These are phyloP conservation scores for Lasioglossum pauxillum DNA, from an alignment of 2,888 invertebrate genomes.

Conservation along the genomic window DNA sequence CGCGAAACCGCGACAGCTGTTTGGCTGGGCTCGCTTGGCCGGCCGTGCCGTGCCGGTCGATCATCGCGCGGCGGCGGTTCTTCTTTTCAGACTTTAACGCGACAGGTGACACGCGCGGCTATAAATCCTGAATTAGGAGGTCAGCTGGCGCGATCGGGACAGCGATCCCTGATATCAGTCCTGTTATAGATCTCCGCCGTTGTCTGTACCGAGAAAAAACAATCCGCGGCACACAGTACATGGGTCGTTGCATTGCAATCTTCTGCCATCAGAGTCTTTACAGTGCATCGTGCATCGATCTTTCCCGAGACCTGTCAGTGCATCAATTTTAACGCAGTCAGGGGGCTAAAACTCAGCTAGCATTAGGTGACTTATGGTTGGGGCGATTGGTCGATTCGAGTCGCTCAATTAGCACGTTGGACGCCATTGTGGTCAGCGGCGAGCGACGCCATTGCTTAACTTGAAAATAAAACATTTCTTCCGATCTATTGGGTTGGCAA, in stretches of 20 bases:
- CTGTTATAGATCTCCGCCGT: not conserved
- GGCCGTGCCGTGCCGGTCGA: slow-evolving; percentile 34
- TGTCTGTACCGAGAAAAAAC: not conserved
- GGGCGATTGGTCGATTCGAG: not conserved
- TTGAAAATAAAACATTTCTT: no score
- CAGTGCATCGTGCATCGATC: not conserved
- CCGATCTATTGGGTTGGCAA: no score
- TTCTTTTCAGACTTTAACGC: slow-evolving; percentile 24
- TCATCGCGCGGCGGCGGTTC: slow-evolving; percentile 21
- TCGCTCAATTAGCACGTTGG: not conserved
- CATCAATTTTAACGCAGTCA: not conserved
- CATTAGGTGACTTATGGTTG: not conserved
- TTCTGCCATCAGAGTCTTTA: not conserved
- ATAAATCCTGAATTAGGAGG: slow-evolving; percentile 61
- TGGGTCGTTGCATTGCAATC: not conserved
- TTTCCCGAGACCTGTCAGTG: not conserved
- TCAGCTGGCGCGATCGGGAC: slow-evolving; percentile 67
- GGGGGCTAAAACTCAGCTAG: not conserved
- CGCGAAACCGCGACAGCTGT: slow-evolving; percentile 56
- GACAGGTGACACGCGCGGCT: slow-evolving; percentile 56
- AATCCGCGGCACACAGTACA: not conserved
- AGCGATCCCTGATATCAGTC: not conserved
- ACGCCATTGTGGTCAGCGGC: not conserved
- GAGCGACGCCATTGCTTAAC: not conserved
- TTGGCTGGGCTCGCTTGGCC: slow-evolving; percentile 4